Conservation (phyloP, 2,797 vertebrate genomes). For the Sebastes minor region DNA sequence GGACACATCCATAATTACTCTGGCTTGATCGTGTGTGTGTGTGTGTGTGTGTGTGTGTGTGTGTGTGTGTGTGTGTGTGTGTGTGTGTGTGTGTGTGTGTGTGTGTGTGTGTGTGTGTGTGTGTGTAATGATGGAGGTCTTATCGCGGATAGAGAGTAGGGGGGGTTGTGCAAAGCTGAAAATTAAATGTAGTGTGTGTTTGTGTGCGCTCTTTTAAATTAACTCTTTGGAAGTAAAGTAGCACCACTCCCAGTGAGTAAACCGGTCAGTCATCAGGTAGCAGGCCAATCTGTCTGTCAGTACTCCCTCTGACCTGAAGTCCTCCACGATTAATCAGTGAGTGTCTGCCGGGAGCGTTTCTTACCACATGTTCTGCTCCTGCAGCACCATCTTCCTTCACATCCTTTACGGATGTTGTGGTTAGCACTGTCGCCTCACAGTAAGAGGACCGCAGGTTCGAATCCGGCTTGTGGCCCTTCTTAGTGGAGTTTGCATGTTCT, state of each 20-base stretch:
- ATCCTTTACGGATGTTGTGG: too few species aligned
- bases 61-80: background rate
- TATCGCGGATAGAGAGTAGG: background rate
- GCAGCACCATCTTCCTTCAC: too few species aligned
- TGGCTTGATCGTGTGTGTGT: slow-evolving; percentile 4
- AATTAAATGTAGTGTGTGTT: slow-evolving; percentile 8
- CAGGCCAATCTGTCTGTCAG: background rate
- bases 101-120: background rate
- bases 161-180: background rate
- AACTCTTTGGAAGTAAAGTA: slow-evolving; percentile 30
- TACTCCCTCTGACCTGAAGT: slow-evolving; percentile 15
- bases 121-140: slow-evolving; percentile 6
- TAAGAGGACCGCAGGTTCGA: too few species aligned
- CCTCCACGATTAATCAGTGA: slow-evolving; percentile 23
- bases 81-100: background rate
- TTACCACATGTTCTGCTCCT: too few species aligned
- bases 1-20: slow-evolving; percentile 60
- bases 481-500: too few species aligned
- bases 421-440: too few species aligned
- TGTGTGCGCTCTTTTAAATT: slow-evolving; percentile 45
- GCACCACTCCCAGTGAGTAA: slow-evolving; percentile 30
- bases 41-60: slow-evolving; percentile 1
- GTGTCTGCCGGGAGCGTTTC: background rate
- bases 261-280: slow-evolving; percentile 33
- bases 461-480: too few species aligned